Base-by-base conservation (phyloP, 1,140 invertebrate species). In the Hetaerina americana region DNA sequence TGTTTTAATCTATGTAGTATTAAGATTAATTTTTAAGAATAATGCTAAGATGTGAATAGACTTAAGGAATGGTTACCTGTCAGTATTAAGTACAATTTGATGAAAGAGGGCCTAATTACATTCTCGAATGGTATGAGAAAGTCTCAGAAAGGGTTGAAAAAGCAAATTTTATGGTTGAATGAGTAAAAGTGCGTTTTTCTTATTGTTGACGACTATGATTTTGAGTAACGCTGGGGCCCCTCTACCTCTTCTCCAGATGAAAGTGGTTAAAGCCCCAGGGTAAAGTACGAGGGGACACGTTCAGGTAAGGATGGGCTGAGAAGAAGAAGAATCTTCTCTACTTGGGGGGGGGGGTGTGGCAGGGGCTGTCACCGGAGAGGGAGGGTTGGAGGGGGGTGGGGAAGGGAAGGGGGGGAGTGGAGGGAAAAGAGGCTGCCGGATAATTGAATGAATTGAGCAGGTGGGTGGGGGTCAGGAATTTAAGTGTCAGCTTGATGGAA, bases 331-430 rank as follows among this genome's bases (percentile, higher is more conserved):
- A n/a, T 18, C 40, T 18, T n/a, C 40, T 18, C 15, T 57, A 57
- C n/a, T n/a, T n/a, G n/a, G n/a, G 40, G 40, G 40, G 15, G 40
- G 40, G 40, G 40, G 40, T 12, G 15, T 18, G 40, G 40, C 15
- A 18, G 2, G 40, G 40, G 40, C 15, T 57, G 22, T 12, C 40
- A 57, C 40, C 15, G 22, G 15, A 12, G 15, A 18, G 40, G 2
- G 40, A 57, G 40, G 40, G 24, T 24, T 68, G 27, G 66, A 25
- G 26, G 66, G 2, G 66, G 66, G 66, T 5, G 26, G 66, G 66
- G n/a, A 15, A 27, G 66, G 66, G 66, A 68, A 27, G 66, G 66
- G 66, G 66, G 26, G 24, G 66, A 68, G 66, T 68, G n/a, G 26
- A 26, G 12, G 15, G 15, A n/a, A n/a, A n/a, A n/a, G n/a, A n/a